Evolutionary conservation across 2,888 invertebrate genomes (phyloP).

Genomic region (Sarcophaga rosellei): DNA sequence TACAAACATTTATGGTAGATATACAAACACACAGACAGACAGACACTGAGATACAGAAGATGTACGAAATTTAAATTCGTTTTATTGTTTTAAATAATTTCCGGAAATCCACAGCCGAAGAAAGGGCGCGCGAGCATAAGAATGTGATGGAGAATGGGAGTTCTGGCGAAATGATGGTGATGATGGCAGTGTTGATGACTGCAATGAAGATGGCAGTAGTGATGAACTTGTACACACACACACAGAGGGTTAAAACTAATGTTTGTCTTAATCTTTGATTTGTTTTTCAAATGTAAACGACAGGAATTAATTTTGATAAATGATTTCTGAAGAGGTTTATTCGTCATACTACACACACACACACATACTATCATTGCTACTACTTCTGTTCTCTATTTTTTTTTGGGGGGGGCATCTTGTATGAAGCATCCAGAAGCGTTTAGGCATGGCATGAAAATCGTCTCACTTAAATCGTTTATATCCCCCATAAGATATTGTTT

Average conservation of each 20-base stretch:
- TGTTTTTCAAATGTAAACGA: conserved; percentile 82
- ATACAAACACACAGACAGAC: conserved; percentile 24
- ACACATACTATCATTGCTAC: not conserved
- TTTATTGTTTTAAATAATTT: conserved; percentile 66
- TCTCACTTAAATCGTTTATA: conserved; percentile 45
- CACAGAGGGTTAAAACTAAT: conserved; percentile 73
- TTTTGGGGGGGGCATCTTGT: too few relatives aligned
- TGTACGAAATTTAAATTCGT: not conserved
- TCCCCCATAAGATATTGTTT: conserved; percentile 10
- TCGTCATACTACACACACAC: conserved; percentile 8
- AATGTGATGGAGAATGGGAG: not conserved
- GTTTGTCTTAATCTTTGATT: conserved; percentile 82
- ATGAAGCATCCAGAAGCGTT: conserved; percentile 44
- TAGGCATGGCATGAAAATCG: conserved; percentile 55
- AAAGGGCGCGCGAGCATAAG: not conserved
- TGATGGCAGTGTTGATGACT: conserved; percentile 9
- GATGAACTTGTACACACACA: conserved; percentile 31
- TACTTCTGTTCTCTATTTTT: not conserved
- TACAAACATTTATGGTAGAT: not conserved
- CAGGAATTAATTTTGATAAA: conserved; percentile 82
- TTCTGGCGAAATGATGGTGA: not conserved
- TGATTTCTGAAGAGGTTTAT: conserved; percentile 78
- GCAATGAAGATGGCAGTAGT: not conserved
- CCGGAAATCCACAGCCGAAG: not conserved
- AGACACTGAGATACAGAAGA: not conserved